Conservation (phyloP, 2,888 invertebrate genomes). For the Asteroscopus sphinx region DNA sequence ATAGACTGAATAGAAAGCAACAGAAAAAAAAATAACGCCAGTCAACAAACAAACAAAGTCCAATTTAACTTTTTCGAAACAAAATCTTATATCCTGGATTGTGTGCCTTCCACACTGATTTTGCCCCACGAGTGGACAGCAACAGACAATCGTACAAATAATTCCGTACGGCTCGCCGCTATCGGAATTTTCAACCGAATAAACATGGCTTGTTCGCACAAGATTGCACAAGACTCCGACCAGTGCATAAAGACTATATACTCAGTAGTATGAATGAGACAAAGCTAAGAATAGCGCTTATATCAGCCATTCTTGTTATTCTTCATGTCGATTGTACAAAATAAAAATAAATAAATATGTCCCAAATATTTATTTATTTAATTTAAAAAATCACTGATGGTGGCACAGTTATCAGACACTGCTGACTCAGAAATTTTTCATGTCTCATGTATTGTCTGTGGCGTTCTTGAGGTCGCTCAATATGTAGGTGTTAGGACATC, state of each 20-base stretch:
- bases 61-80: constrained; percentile 10
- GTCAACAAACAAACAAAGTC: neutral
- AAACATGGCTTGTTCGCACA: constrained; percentile 54
- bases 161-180: constrained; percentile 29
- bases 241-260: constrained; percentile 22
- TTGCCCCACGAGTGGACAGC: constrained; percentile 38
- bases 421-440: too few species aligned
- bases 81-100: constrained; percentile 5
- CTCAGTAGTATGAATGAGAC: constrained; percentile 24
- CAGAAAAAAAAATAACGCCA: neutral
- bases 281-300: neutral
- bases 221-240: constrained; percentile 50
- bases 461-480: too few species aligned
- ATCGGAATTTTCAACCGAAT: constrained; percentile 53
- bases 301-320: too few species aligned
- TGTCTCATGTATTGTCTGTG: too few species aligned
- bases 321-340: too few species aligned
- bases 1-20: neutral
- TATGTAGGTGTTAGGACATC: too few species aligned
- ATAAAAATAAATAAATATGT: too few species aligned
- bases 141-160: constrained; percentile 49
- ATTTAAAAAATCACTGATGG: too few species aligned
- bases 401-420: too few species aligned
- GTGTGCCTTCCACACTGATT: constrained; percentile 34
- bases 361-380: too few species aligned